Evolutionary conservation across 2,113 vertebrate species (phyloP).

Genomic region (Cryptoleucopteryx plumbea): DNA sequence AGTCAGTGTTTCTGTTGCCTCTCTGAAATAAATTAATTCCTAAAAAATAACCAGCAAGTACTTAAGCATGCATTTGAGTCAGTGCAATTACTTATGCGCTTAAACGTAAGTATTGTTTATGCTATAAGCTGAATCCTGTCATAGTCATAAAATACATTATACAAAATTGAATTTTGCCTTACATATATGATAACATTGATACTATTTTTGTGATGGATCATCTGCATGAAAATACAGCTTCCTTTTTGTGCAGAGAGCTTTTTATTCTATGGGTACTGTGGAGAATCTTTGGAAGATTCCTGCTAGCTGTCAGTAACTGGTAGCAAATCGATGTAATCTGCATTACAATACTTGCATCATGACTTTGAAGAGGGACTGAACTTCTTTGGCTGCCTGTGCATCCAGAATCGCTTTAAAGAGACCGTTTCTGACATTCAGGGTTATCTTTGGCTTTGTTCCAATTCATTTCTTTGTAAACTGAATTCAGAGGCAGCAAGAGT

Average conservation of each 20-base stretch:
- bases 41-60: neutral
- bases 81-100: neutral
- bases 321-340: constrained; percentile 42
- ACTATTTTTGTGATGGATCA: neutral
- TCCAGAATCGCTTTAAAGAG: constrained; percentile 25
- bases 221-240: constrained; percentile 11
- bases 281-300: constrained; percentile 27
- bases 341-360: constrained; percentile 46
- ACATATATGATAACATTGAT: neutral
- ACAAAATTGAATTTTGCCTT: neutral
- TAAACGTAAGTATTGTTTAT: neutral
- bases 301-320: constrained; percentile 27
- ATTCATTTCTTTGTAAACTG: neutral
- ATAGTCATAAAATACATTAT: neutral
- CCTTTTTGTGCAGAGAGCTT: neutral
- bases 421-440: neutral
- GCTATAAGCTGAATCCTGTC: neutral
- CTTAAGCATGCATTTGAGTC: neutral
- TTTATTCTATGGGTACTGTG: neutral
- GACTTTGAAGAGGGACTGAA: constrained; percentile 24
- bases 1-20: neutral
- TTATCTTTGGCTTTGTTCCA: constrained; percentile 6
- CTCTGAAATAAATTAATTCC: neutral
- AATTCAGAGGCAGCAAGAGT: neutral
- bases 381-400: neutral